Evolutionary conservation across 92 coral and sea anemone species (phyloP).

Genomic region (Blastomussa wellsi): DNA sequence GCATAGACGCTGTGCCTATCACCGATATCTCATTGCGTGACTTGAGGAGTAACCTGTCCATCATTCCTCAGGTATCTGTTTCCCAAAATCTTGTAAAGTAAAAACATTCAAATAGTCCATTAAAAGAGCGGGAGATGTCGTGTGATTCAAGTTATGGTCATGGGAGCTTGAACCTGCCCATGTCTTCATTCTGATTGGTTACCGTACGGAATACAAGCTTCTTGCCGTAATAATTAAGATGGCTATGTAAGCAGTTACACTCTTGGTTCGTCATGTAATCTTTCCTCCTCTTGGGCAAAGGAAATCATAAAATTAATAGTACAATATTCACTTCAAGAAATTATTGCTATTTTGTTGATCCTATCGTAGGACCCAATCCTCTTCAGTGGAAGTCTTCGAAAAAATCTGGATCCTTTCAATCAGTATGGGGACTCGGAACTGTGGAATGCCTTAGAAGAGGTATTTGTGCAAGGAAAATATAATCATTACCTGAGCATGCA

Average conservation of each 20-base stretch:
- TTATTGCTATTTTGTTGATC: not conserved
- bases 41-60: conserved; percentile 81
- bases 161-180: too few species aligned
- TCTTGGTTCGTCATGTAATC: too few species aligned
- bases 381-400: conserved; percentile 82
- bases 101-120: not conserved
- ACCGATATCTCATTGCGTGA: conserved; percentile 81
- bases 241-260: too few species aligned
- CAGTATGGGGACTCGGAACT: conserved; percentile 71
- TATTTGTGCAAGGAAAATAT: not conserved
- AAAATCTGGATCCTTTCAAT: conserved; percentile 86
- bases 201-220: too few species aligned
- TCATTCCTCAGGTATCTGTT: conserved; percentile 85
- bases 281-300: too few species aligned
- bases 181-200: not conserved
- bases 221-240: too few species aligned
- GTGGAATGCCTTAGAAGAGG: conserved; percentile 95
- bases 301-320: too few species aligned
- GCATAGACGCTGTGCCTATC: conserved; percentile 81
- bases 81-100: not conserved
- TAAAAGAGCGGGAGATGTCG: not conserved
- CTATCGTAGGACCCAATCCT: conserved; percentile 82
- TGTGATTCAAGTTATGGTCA: not conserved
- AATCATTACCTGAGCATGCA: not conserved
- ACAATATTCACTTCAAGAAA: not conserved